A percentile compares a stretch with the other conserved stretches of the same genome.
Evolutionary conservation across 1,140 invertebrate genomes (phyloP).

Genomic region (Cotesia vestalis): DNA sequence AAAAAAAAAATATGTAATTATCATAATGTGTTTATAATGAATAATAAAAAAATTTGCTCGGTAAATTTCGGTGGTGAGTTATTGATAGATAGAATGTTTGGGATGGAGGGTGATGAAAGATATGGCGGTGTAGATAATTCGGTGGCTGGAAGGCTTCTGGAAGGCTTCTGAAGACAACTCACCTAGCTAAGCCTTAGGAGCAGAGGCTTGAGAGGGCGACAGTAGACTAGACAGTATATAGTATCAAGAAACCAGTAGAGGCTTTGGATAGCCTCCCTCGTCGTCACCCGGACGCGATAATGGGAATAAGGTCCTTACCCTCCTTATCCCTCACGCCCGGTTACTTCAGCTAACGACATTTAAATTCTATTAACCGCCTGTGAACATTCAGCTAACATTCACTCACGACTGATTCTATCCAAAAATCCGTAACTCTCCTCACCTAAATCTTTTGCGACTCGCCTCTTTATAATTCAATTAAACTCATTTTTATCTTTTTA

Average conservation of each 20-base stretch:
- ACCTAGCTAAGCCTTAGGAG: too few relatives aligned
- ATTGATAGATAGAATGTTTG: too few relatives aligned
- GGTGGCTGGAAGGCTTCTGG: slow-evolving; percentile 10
- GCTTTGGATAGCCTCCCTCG: slow-evolving; percentile 25
- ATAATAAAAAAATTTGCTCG: too few relatives aligned
- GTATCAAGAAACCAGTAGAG: background rate
- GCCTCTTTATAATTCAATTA: too few relatives aligned
- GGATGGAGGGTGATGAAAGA: background rate
- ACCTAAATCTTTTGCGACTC: too few relatives aligned
- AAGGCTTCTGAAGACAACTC: background rate
- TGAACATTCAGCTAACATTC: slow-evolving; percentile 41
- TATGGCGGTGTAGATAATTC: slow-evolving; percentile 14
- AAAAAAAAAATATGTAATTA: too few relatives aligned
- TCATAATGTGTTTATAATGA: too few relatives aligned
- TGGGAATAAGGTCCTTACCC: slow-evolving; percentile 49
- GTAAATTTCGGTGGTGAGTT: too few relatives aligned
- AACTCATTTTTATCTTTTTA: too few relatives aligned
- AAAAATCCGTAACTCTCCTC: slow-evolving; percentile 19
- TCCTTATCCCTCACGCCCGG: slow-evolving; percentile 55
- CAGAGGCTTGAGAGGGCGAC: too few relatives aligned
- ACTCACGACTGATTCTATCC: slow-evolving; percentile 27
- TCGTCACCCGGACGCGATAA: slow-evolving; percentile 45
- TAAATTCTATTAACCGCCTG: slow-evolving; percentile 59
- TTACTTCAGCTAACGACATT: slow-evolving; percentile 61
- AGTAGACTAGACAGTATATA: background rate